Evolutionary conservation across 2,888 invertebrate species (phyloP), one percentile per base, ranked within the genome.

Genomic region (Nebria salina): DNA sequence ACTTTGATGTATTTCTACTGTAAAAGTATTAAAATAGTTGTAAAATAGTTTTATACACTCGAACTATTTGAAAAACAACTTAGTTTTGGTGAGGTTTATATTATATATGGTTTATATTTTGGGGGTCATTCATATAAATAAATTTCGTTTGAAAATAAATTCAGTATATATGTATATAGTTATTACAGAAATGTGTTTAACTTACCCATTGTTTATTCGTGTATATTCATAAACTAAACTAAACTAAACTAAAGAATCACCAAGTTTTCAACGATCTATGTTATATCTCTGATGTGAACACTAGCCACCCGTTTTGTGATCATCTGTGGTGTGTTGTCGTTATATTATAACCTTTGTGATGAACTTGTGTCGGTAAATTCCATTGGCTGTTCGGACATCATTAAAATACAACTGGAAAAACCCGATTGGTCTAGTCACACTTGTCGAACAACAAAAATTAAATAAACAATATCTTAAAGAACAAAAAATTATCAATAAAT

Each of bases 321-420:
- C 13, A 34, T 70, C 26, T 70, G 70, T 70, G 25, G 70, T 70
- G 9, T 70, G 70, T 70, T 25, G 70, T 20, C 15, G 70, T 70
- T 20, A 70, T 80, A 80, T 64, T 77, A 80, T 80, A 80, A 80
- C 75, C 70, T 79, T 80, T 75, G 79, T 26, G 75, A 79, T 79
- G 74, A 43, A 65, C 66, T 72, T 68, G 68, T 73, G 15, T 42
- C 42, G 41, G 73, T 43, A 65, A 72, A 34, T 80, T 74, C 75
- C 75, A 80, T 80, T 80, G 80, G 80, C 66, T 72, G 80, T 41
- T 13, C 68, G 68, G 43, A 68, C 79, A 66, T 79, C 74, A 26
- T 68, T 73, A 41, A 34, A 65, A 25, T 25, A 54, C 54, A 34
- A 41, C 66, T 75, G 80, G 80, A 80, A 80, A 80, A 80, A 80